Base-by-base conservation (phyloP, 2,797 vertebrate genomes). In the Semotilus atromaculatus region DNA sequence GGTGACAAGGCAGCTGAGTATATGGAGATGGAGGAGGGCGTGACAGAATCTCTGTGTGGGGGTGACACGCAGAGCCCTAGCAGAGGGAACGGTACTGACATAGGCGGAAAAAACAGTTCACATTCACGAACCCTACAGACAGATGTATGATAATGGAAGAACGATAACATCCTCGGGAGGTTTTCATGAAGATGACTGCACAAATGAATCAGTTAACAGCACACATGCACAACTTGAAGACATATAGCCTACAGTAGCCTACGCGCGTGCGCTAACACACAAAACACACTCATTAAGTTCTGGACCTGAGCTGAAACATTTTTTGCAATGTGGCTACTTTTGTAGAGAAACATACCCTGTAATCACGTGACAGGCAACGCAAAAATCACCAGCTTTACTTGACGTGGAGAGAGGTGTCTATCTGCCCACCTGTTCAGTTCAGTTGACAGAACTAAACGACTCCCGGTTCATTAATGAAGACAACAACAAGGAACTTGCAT, bases 11-110 rank as follows among this genome's bases (percentile, higher is more conserved):
- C 97, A 75, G 89, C 89, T 11, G 98, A 99, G 85, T 99, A 99
- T 87, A 96, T 99, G 95, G 98, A 99, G 92, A 99, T 99, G 98
- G 98, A 99, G 91, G 98, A 99, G 91, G 98, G 98, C 81, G 96
- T 99, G 85, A 99, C 98, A 86, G 97, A 99, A 90, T 99, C 98
- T 80, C 95, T 99, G 6, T 99, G 98, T 91, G 96, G 96, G 85
- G 95, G 96, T 90, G 97, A 98, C 91, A 97, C 97, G 89, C 95
- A 93, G 89, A 96, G 97, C 93, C 97, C 97, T 89, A 97, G 96
- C 91, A 97, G 95, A 75, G 97, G 97, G 51, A 97, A 97, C 80
- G 97, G 97, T 86, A 99, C 96, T 64, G 97, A 99, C 92, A 96
- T 97, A 87, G 96, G 96, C 89, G 97, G 98, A 87, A 98, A 96